Conservation (phyloP, 2,888 invertebrate species). For the Morpho deidamia region DNA sequence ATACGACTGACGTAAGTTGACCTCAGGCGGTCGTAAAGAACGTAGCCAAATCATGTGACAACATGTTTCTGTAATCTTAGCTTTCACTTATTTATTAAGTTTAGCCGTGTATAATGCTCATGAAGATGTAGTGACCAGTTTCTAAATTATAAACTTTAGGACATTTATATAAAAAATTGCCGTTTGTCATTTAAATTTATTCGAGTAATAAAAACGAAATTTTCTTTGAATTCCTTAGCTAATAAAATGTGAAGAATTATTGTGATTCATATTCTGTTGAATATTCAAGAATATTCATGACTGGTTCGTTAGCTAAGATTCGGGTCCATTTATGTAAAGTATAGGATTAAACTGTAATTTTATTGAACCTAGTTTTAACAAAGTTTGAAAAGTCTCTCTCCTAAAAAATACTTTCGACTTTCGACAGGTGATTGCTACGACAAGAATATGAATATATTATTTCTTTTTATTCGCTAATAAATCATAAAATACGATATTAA, state of each 20-base stretch:
- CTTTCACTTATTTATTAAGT: too few relatives aligned
- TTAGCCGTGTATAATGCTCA: too few relatives aligned
- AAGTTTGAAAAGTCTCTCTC: too few relatives aligned
- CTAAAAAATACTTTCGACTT: too few relatives aligned
- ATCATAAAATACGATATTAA: background rate
- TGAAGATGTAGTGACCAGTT: too few relatives aligned
- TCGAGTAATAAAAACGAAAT: background rate
- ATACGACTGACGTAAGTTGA: too few relatives aligned
- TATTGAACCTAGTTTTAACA: background rate
- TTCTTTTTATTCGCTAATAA: background rate
- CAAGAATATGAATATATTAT: too few relatives aligned
- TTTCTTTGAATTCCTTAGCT: conserved; percentile 30
- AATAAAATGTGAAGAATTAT: conserved; percentile 56
- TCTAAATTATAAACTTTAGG: too few relatives aligned
- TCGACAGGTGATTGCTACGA: too few relatives aligned
- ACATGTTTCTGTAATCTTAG: background rate
- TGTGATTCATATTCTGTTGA: conserved; percentile 65
- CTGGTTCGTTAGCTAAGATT: conserved; percentile 56
- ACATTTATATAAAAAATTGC: too few relatives aligned
- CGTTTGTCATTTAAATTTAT: too few relatives aligned
- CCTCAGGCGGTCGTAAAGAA: too few relatives aligned
- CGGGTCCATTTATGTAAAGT: conserved; percentile 51
- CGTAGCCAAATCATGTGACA: background rate
- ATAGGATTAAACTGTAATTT: conserved; percentile 24
- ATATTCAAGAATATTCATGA: conserved; percentile 68